These are phyloP conservation scores for Calliopsis andreniformis DNA, from an alignment of 1,140 invertebrate genomes.

Conservation along the genomic window DNA sequence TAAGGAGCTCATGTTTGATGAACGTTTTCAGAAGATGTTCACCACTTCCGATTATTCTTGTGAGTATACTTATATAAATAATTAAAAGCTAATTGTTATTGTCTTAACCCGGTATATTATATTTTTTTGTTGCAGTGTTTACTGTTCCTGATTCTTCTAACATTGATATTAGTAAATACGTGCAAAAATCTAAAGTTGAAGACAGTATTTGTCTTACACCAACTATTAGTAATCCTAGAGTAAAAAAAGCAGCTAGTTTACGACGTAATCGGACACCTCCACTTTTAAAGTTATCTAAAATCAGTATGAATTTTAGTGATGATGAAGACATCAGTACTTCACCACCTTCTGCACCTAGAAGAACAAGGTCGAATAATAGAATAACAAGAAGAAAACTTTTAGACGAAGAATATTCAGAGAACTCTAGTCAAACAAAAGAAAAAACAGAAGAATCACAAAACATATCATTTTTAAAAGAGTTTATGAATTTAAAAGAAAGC, in stretches of 20 bases:
- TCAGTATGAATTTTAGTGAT: slow-evolving; percentile 52
- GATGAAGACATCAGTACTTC: slow-evolving; percentile 46
- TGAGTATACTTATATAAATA: slow-evolving; percentile 20
- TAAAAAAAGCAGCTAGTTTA: slow-evolving; percentile 26
- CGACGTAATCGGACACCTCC: slow-evolving; percentile 55
- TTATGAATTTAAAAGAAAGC: background rate
- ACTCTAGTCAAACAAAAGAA: background rate
- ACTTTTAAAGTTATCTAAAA: slow-evolving; percentile 53
- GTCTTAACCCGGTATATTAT: slow-evolving; percentile 2
- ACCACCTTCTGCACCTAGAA: background rate
- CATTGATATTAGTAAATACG: slow-evolving; percentile 51
- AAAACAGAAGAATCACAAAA: background rate
- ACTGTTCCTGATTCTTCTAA: slow-evolving; percentile 50
- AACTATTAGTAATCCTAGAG: background rate
- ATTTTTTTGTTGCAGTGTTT: slow-evolving; percentile 59
- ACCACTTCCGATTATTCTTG: slow-evolving; percentile 20
- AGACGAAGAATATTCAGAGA: slow-evolving; percentile 4
- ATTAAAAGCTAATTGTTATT: slow-evolving; percentile 1
- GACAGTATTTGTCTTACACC: slow-evolving; percentile 56
- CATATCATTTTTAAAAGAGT: background rate
- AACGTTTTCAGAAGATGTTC: slow-evolving; percentile 38
- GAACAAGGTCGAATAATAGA: slow-evolving; percentile 5
- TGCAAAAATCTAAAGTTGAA: background rate
- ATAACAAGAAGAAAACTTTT: slow-evolving; percentile 33
- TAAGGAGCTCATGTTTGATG: slow-evolving; percentile 49